Percentiles rank a stretch among this genome's conserved stretches.
These are phyloP conservation scores for Polymixis flavicincta DNA, from an alignment of 2,888 invertebrate species.

Conservation along the genomic window DNA sequence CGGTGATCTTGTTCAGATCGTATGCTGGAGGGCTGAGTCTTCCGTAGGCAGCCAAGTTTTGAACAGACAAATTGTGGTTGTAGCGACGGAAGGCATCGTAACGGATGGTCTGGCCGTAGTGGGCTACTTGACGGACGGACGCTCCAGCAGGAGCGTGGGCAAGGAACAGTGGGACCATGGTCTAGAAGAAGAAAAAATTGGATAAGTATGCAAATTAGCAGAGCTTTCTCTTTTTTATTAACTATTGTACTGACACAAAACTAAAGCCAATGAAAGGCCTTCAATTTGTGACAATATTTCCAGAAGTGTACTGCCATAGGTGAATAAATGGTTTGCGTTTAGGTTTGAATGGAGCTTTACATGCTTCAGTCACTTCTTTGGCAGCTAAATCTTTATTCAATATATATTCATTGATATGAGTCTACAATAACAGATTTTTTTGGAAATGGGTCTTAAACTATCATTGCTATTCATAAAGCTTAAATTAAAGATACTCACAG, in stretches of 20 bases:
- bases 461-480: neutral
- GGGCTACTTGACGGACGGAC: conserved; percentile 76
- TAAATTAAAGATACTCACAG: conserved; percentile 64
- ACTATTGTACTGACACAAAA: neutral
- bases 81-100: conserved; percentile 73
- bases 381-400: neutral
- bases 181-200: conserved; percentile 65
- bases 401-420: neutral
- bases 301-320: neutral
- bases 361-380: neutral
- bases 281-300: neutral
- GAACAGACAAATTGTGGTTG: conserved; percentile 63
- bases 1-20: conserved; percentile 69
- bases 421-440: neutral
- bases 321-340: neutral
- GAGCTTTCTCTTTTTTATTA: neutral
- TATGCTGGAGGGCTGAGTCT: conserved; percentile 72
- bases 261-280: neutral
- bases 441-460: neutral
- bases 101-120: conserved; percentile 77
- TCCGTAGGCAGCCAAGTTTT: conserved; percentile 73
- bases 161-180: conserved; percentile 75
- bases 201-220: neutral
- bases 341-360: neutral
- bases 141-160: conserved; percentile 78